Evolutionary conservation across 92 coral and sea anemone genomes (phyloP), one percentile per base, ranked within the genome.

Genomic region (Scolanthus callimorphus): DNA sequence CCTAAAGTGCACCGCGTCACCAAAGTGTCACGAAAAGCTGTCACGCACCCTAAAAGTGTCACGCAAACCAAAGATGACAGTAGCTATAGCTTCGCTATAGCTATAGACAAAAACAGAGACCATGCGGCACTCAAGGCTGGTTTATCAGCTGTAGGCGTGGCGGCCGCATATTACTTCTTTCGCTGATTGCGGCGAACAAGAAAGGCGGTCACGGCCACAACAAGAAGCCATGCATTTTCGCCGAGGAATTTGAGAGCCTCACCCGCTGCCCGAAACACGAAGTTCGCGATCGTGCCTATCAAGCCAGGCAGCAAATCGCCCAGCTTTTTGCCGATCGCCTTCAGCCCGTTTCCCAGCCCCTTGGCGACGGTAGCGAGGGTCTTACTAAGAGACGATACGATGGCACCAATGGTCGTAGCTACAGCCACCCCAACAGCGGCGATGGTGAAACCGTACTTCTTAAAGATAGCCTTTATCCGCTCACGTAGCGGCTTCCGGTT

Each of bases 201-300:
- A 20, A 4, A 19, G 12, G 22, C 52, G 23, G 23, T 21, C 6
- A 46, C 52, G 52, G 52, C 52, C 6, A 46, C 11, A 11, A 46
- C 52, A 19, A 46, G 52, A 9, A 46, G 52, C 52, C 52, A 46
- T 4, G 52, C 52, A 46, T 46, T 46, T 46, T 46, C 52, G 52
- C 52, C 52, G 17, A 46, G 52, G 52, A 46, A 46, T 46, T 46
- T 46, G 17, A 46, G 4, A 9, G 52, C 22, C 22, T 46, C 52
- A 4, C 52, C 52, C 17, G 52, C 52, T 9, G 52, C 52, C 12
- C 22, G 11, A 20, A 46, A 46, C 23, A 46, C 52, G 52, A 46
- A 46, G 23, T 20, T 46, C 23, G 52, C 52, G 52, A 46, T 46
- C 11, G 11, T 46, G 12, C 52, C 52, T 11, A 46, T 19, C 22